Base-by-base conservation (phyloP, 1,140 invertebrate genomes). In the Caligus rogercresseyi region DNA sequence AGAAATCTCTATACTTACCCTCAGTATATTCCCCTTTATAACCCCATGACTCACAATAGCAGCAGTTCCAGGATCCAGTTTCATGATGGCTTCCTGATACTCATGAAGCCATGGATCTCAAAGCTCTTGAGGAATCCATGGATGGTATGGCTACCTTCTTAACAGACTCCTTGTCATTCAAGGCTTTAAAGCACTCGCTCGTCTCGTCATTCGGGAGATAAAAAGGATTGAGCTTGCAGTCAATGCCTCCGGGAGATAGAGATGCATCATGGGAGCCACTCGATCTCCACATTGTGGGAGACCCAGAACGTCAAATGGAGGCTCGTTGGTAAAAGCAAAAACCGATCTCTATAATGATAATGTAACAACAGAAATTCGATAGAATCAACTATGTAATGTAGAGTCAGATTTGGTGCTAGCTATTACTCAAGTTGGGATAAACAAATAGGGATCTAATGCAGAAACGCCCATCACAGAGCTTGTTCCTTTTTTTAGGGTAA, bases 31-130 rank as follows among this genome's bases (percentile, higher is more conserved):
- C n/a, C n/a, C n/a, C n/a, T n/a, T n/a, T n/a, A n/a, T n/a, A n/a
- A n/a, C n/a, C n/a, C n/a, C n/a, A n/a, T n/a, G n/a, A 60, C 57
- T 60, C 16, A 60, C 57, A 25, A 60, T 60, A n/a, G 21, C 57
- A 1, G 57, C 57, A 1, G 57, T 60, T 3, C 26, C 26, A 2
- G 23, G 23, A 24, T 60, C 57, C 4, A 43, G 2, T 11, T 25
- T 25, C 26, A 26, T 25, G 26, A 60, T 60, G 15, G 15, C 2
- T 2, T 3, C 26, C 25, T 60, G 23, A 20, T 25, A 24, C 23
- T 11, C 26, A 25, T 60, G 57, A 2, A 60, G 23, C 57, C 57
- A 60, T 15, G 18, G 2, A 3, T 21, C 25, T 18, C 24, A 19
- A 60, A 60, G 21, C 25, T 26, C 18, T 60, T 60, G 13, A 60